Evolutionary conservation across 2,888 invertebrate genomes (phyloP).

Genomic region (Nemotelus nigrinus): DNA sequence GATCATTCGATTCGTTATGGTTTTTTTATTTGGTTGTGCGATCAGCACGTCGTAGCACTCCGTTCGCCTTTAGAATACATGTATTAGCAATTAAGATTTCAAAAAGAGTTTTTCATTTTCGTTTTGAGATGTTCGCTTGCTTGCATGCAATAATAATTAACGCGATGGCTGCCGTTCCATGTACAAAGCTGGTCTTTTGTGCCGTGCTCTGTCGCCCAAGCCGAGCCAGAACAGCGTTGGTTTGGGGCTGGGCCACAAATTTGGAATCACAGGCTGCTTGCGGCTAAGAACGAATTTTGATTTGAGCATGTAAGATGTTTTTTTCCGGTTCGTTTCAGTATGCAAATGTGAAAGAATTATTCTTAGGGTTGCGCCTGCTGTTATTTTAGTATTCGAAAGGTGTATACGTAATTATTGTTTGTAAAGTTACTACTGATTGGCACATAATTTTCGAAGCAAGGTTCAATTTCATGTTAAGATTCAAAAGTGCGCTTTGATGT

Average conservation of each 20-base stretch:
- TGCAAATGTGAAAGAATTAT: background rate
- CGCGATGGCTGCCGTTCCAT: background rate
- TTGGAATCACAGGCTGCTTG: slow-evolving; percentile 15
- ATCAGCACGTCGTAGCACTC: background rate
- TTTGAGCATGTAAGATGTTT: no score
- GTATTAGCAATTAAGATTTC: slow-evolving; percentile 46
- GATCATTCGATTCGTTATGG: background rate
- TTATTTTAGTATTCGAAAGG: slow-evolving; percentile 36
- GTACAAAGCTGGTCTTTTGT: slow-evolving; percentile 18
- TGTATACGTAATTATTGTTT: slow-evolving; percentile 48
- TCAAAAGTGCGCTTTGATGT: background rate
- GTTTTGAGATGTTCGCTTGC: slow-evolving; percentile 22
- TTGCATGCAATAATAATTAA: slow-evolving; percentile 50
- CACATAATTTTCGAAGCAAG: slow-evolving; percentile 45
- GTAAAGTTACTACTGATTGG: slow-evolving; percentile 49
- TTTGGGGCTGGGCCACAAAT: slow-evolving; percentile 19
- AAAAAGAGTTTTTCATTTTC: slow-evolving; percentile 30
- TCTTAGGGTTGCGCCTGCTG: background rate
- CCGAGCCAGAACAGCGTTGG: background rate
- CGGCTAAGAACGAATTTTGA: no score
- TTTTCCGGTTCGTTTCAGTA: no score
- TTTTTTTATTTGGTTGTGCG: background rate
- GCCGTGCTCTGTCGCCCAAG: background rate
- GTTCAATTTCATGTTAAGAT: slow-evolving; percentile 20
- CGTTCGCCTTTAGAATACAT: background rate